Percentiles rank a stretch among this genome's conserved stretches.
Evolutionary conservation across 2,113 vertebrate species (phyloP).

Genomic region (Sula dactylatra): DNA sequence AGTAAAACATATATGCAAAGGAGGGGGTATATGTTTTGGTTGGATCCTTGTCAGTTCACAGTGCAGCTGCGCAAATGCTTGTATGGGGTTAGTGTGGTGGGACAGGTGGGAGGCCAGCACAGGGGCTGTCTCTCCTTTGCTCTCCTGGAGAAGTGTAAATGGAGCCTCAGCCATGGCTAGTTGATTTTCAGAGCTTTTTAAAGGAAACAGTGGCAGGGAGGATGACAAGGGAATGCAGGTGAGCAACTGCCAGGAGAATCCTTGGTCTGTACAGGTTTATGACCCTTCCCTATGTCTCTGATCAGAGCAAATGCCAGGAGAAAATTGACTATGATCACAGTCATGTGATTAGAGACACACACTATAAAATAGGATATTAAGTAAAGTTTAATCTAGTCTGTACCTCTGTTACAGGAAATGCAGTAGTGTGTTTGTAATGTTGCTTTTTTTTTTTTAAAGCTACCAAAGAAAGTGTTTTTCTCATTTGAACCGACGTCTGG

Average conservation of each 20-base stretch:
- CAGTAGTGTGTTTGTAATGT: neutral
- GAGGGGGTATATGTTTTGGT: neutral
- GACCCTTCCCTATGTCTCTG: neutral
- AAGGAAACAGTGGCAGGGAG: neutral
- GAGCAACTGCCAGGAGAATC: neutral
- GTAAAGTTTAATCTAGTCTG: neutral
- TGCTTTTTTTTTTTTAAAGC: neutral
- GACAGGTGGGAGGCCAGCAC: neutral
- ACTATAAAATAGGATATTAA: neutral
- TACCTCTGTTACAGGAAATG: neutral
- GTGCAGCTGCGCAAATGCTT: neutral
- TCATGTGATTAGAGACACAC: neutral
- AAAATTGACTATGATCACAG: neutral
- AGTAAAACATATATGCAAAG: neutral
- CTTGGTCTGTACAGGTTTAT: neutral
- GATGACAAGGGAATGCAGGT: neutral
- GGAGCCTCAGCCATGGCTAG: neutral
- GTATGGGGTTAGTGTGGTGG: neutral
- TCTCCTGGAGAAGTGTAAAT: neutral
- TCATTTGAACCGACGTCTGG: neutral
- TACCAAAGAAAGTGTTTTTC: neutral
- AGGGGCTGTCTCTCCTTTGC: neutral
- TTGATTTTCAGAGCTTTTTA: neutral
- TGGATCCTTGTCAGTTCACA: neutral
- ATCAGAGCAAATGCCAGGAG: neutral